Conservation (phyloP, 2,888 invertebrate species). For the Alviniconcha strummeri region DNA sequence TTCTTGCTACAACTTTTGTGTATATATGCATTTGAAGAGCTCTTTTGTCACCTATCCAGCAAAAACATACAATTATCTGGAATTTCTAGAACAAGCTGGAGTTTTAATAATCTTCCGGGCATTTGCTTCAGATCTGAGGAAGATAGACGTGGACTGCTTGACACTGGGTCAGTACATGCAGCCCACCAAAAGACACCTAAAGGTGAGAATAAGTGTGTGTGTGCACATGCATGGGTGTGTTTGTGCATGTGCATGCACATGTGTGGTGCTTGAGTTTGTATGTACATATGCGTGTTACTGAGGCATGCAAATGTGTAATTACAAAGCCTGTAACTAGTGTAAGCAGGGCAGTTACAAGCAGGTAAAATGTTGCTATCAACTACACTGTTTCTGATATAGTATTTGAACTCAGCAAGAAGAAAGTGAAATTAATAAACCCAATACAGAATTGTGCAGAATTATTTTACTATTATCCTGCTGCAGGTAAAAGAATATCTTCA, state of each 20-base stretch:
- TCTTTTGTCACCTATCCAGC: too few relatives aligned
- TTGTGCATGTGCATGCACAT: neutral
- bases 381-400: too few relatives aligned
- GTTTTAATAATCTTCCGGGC: too few relatives aligned
- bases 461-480: conserved; percentile 8
- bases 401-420: too few relatives aligned
- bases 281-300: neutral
- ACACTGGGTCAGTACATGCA: conserved; percentile 99
- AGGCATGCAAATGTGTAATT: neutral
- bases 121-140: conserved; percentile 81
- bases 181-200: conserved; percentile 95
- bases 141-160: conserved; percentile 91
- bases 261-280: too few relatives aligned
- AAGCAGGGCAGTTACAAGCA: too few relatives aligned
- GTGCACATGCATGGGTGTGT: neutral
- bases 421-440: neutral
- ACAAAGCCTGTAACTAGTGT: too few relatives aligned
- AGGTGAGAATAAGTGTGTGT: conserved; percentile 73
- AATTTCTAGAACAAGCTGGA: too few relatives aligned
- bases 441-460: neutral
- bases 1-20: too few relatives aligned
- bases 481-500: conserved; percentile 93
- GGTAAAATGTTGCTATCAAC: too few relatives aligned
- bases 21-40: too few relatives aligned
- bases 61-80: too few relatives aligned